These are phyloP conservation scores for Embiotoca jacksoni DNA, from an alignment of 2,113 vertebrate species.

Conservation along the genomic window DNA sequence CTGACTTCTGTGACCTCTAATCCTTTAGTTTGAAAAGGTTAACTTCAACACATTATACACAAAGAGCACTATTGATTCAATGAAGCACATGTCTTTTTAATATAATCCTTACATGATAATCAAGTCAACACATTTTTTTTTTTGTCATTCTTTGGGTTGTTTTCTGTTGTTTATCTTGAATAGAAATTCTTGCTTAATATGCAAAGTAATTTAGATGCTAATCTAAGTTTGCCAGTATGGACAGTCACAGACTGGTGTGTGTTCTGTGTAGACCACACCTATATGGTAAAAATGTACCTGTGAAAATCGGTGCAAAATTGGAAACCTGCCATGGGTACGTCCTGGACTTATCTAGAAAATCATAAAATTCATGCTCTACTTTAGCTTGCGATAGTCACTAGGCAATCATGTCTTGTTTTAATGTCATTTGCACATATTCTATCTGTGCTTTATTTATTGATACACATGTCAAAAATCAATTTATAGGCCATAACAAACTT, in stretches of 20 bases:
- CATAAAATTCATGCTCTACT: neutral
- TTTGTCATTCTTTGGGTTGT: neutral
- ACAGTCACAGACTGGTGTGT: neutral
- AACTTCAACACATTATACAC: slow-evolving; percentile 35
- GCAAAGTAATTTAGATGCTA: neutral
- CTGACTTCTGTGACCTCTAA: slow-evolving; percentile 45
- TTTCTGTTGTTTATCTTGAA: neutral
- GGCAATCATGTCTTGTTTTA: neutral
- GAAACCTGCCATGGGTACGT: neutral
- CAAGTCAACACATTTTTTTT: slow-evolving; percentile 1
- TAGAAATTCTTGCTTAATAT: neutral
- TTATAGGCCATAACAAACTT: neutral
- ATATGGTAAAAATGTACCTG: too few species aligned
- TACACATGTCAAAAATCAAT: slow-evolving; percentile 5
- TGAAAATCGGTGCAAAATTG: too few species aligned
- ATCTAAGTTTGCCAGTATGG: neutral
- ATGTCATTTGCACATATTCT: neutral
- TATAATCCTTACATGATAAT: slow-evolving; percentile 2
- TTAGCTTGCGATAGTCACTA: neutral
- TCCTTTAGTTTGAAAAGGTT: slow-evolving; percentile 37
- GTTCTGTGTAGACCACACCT: neutral
- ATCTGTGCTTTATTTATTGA: neutral
- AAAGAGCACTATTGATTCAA: slow-evolving; percentile 48
- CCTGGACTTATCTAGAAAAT: neutral
- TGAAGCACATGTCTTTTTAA: slow-evolving; percentile 36